Percentiles rank a stretch among this genome's conserved stretches.
Conservation (phyloP, 2,888 invertebrate genomes). For the Syrista parreyssii region DNA sequence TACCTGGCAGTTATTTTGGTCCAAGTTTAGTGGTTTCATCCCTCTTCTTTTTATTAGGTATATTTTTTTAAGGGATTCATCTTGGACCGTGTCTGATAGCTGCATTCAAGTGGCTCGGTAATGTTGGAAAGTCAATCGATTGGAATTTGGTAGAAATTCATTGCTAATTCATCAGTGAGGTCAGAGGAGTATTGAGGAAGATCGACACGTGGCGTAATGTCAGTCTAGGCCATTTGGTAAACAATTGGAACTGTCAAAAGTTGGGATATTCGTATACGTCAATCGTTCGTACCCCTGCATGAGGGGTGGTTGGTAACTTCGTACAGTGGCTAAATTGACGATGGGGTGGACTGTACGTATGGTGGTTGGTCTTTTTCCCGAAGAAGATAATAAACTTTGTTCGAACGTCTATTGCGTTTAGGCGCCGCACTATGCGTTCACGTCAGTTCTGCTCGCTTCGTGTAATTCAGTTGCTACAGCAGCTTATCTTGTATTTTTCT, state of each 20-base stretch:
- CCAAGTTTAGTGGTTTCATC: background rate
- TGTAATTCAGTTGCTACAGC: background rate
- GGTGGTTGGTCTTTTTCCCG: conserved; percentile 16
- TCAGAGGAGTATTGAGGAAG: conserved; percentile 23
- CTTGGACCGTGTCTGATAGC: no score
- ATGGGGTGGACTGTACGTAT: background rate
- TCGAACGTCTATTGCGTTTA: background rate
- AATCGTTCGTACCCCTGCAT: conserved; percentile 39
- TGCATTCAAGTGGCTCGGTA: no score
- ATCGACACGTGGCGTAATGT: conserved; percentile 11
- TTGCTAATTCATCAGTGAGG: conserved; percentile 54
- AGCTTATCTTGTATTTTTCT: background rate
- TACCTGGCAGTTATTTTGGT: no score
- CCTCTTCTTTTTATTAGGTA: background rate
- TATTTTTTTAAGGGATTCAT: background rate
- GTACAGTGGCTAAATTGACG: background rate
- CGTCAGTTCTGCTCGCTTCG: background rate
- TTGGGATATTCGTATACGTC: conserved; percentile 52
- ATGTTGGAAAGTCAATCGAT: background rate
- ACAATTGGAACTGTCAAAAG: conserved; percentile 45
- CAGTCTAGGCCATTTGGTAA: conserved; percentile 12
- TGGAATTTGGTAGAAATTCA: conserved; percentile 33
- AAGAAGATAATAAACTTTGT: conserved; percentile 47
- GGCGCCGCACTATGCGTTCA: background rate
- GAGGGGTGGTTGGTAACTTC: background rate